Evolutionary conservation across 2,888 invertebrate genomes (phyloP), one percentile per base, ranked within the genome.

Genomic region (Oligia strigilis): DNA sequence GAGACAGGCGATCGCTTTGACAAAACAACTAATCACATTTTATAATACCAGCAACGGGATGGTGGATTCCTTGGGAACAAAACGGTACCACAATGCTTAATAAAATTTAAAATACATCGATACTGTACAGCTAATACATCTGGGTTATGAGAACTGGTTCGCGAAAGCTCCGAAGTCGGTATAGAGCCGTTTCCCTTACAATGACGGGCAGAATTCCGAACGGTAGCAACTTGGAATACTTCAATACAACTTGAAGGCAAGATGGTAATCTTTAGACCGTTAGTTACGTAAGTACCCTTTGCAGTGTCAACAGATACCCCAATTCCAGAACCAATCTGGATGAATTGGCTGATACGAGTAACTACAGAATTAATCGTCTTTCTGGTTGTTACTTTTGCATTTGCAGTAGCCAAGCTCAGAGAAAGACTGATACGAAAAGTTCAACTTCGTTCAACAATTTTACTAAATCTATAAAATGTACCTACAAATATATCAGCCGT

Each of bases 111-210:
- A 88, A 80, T 80, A 62, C 73, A 79, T 85, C 82, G 73, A 85
- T 85, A 76, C 74, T 43, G 49, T 43, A 77, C 49, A 55, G 62
- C 85, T 72, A 80, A 85, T 80, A 80, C 87, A 87, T 87, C 85
- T 84, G 52, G 85, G 85, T 85, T 87, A 84, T 87, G 85, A 77
- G 87, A 87, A 85, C 85, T 85, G 85, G 85, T 87, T 77, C 81
- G 84, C 87, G 85, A 85, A 85, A 85, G 87, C 72, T 69, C 87
- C 85, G 40, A 84, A 87, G 81, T 87, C 66, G 74, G 40, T 79
- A 84, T 81, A 67, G 65, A 70, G 70, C 72, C 70, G 72, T 87
- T 85, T 87, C 77, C 85, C 87, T 87, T 85, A 84, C 81, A 81
- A 85, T 87, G 87, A 85, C 85, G 72, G 67, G 77, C 85, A 75